Conservation (phyloP, 2,113 vertebrate species). For the Amia ocellicauda region DNA sequence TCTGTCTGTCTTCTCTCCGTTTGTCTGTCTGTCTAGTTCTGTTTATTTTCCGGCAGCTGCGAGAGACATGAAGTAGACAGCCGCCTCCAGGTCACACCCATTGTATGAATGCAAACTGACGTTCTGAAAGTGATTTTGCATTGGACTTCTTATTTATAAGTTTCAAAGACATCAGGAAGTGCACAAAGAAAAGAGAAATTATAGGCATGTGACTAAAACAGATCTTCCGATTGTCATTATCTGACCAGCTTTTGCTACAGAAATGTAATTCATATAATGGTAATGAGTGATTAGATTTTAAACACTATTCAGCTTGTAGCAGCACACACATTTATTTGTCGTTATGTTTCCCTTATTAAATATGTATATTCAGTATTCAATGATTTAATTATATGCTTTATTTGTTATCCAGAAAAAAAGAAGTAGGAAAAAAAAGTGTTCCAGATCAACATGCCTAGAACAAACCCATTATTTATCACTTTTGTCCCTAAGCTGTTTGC, state of each 20-base stretch:
- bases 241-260: constrained; percentile 1
- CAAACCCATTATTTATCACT: constrained; percentile 42
- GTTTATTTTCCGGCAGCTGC: no score
- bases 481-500: constrained; percentile 49
- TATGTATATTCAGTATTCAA: background rate
- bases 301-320: constrained; percentile 8
- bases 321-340: constrained; percentile 5
- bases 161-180: no score
- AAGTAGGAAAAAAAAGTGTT: background rate
- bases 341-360: background rate
- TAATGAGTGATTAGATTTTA: constrained; percentile 11
- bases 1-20: no score
- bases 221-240: background rate
- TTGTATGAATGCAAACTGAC: no score
- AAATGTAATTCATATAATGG: constrained; percentile 15
- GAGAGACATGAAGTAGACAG: no score
- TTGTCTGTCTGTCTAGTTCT: no score
- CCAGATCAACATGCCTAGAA: background rate
- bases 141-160: no score
- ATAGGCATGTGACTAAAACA: no score
- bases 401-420: background rate
- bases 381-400: constrained; percentile 4
- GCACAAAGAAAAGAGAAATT: no score
- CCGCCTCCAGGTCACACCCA: no score
- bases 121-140: no score